phyloP scores from a whole-genome alignment of 2,797 vertebrate species.

The Parauchenoglanis ngamensis region DNA sequence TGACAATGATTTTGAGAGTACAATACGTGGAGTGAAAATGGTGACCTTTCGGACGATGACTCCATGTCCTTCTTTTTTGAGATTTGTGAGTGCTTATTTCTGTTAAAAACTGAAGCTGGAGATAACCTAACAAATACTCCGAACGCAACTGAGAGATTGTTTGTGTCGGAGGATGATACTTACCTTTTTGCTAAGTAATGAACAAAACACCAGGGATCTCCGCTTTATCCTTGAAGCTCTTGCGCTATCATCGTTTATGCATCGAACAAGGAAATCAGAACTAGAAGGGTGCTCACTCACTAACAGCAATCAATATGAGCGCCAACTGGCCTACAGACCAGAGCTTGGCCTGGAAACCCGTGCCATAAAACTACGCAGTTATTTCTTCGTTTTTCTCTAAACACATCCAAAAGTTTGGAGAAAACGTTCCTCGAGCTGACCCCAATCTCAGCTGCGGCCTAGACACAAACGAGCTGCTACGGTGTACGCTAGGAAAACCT shows the following conservation, averaged over 20 bases:
- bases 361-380: constrained; percentile 17
- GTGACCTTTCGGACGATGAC: background rate
- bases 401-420: background rate
- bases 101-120: background rate
- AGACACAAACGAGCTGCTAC: background rate
- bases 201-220: background rate
- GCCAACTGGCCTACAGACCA: constrained; percentile 22
- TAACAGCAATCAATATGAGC: background rate
- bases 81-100: background rate
- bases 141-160: background rate
- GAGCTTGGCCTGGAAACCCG: constrained; percentile 1
- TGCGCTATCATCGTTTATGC: background rate
- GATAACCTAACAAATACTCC: background rate
- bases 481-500: background rate
- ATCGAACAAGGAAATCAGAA: background rate
- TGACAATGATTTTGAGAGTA: background rate
- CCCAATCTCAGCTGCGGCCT: background rate
- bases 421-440: background rate
- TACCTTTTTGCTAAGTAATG: background rate
- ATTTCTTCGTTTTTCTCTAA: background rate
- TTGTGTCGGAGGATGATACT: no score
- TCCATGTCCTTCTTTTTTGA: background rate
- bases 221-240: background rate
- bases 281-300: constrained; percentile 8
- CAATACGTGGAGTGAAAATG: background rate